A percentile compares a stretch with the other conserved stretches of the same genome.
These are phyloP conservation scores for Meiosimyza decipiens DNA, from an alignment of 2,888 invertebrate species.

Conservation along the genomic window DNA sequence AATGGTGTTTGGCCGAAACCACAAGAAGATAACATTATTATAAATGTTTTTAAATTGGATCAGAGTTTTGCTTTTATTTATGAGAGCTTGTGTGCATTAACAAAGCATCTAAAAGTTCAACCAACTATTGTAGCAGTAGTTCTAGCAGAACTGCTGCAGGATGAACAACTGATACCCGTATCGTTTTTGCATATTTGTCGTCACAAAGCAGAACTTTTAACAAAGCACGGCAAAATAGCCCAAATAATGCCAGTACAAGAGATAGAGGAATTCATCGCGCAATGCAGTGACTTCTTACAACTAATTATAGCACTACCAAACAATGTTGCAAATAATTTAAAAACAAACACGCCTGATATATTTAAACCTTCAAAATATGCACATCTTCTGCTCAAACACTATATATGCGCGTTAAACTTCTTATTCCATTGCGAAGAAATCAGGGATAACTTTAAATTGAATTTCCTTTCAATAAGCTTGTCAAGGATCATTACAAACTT, in stretches of 20 bases:
- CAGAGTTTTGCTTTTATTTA: slow-evolving; percentile 56
- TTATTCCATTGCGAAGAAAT: slow-evolving; percentile 63
- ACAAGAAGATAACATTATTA: slow-evolving; percentile 44
- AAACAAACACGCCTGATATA: slow-evolving; percentile 68
- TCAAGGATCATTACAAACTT: slow-evolving; percentile 73
- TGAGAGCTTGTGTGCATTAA: slow-evolving; percentile 52
- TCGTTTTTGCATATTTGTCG: slow-evolving; percentile 54
- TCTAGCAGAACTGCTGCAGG: slow-evolving; percentile 50
- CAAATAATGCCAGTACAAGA: slow-evolving; percentile 48
- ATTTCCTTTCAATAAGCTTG: slow-evolving; percentile 70
- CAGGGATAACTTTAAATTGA: slow-evolving; percentile 46
- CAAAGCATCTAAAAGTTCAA: slow-evolving; percentile 44
- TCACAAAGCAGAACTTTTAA: slow-evolving; percentile 45
- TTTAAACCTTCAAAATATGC: slow-evolving; percentile 73
- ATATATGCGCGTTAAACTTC: slow-evolving; percentile 73
- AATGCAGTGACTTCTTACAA: slow-evolving; percentile 72
- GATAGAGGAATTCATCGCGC: slow-evolving; percentile 52
- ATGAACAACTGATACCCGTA: slow-evolving; percentile 53
- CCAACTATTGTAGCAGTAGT: slow-evolving; percentile 46
- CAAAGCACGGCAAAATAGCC: slow-evolving; percentile 49
- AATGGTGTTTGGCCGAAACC: slow-evolving; percentile 72
- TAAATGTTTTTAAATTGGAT: slow-evolving; percentile 60
- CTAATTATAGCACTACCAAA: slow-evolving; percentile 76
- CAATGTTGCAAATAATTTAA: slow-evolving; percentile 75
- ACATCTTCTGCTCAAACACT: slow-evolving; percentile 71